Conservation (phyloP, 2,797 vertebrate species). For the Coluber constrictor region DNA sequence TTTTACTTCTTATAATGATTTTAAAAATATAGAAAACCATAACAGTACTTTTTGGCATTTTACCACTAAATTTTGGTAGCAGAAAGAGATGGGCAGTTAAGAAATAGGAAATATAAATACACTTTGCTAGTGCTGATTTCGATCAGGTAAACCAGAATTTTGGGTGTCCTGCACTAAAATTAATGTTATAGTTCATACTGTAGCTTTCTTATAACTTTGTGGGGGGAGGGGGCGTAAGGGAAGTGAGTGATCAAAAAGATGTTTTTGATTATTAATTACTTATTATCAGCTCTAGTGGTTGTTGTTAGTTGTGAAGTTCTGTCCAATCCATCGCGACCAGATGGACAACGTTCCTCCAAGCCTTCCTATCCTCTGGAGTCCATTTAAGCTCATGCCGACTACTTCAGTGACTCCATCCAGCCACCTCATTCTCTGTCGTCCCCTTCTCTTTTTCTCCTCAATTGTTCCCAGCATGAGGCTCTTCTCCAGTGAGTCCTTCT, state of each 20-base stretch:
- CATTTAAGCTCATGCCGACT: no score
- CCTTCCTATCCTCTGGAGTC: no score
- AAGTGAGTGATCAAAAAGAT: background rate
- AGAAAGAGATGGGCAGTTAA: background rate
- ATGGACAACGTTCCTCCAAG: no score
- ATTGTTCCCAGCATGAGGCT: no score
- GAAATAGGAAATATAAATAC: background rate
- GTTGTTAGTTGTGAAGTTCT: no score
- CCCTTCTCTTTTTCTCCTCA: no score
- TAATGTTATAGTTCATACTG: background rate
- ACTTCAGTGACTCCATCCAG: no score
- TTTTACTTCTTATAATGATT: background rate
- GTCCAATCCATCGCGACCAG: no score
- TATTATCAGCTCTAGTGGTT: slow-evolving; percentile 19
- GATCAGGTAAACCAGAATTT: background rate
- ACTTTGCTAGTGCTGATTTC: background rate
- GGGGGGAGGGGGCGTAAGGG: background rate
- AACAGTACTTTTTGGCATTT: background rate
- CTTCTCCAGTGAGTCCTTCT: no score
- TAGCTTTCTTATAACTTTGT: background rate
- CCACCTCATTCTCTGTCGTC: no score
- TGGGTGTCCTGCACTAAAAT: background rate
- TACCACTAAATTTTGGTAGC: background rate
- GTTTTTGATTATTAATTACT: background rate
- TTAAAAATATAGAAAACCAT: background rate